These are phyloP conservation scores for Bursaphelenchus okinawaensis DNA, from an alignment of 2,888 invertebrate genomes.

Conservation along the genomic window DNA sequence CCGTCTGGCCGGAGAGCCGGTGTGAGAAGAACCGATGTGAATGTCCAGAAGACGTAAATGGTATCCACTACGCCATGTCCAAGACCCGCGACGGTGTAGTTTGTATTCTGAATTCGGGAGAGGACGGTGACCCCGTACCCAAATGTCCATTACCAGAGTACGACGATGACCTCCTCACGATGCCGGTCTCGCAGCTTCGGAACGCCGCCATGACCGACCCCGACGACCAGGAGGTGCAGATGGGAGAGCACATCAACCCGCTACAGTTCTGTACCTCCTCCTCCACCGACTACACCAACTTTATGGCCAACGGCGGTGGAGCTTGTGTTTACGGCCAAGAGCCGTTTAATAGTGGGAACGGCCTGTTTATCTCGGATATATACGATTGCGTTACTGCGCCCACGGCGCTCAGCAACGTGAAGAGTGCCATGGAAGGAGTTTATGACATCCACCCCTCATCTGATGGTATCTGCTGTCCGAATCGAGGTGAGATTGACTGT, in stretches of 20 bases:
- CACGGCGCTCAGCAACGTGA: conserved; percentile 51
- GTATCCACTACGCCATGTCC: conserved; percentile 54
- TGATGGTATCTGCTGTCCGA: conserved; percentile 56
- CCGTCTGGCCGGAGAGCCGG: conserved; percentile 54
- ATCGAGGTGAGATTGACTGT: conserved; percentile 34
- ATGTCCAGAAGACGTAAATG: conserved; percentile 56
- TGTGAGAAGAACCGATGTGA: conserved; percentile 56
- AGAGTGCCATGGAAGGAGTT: conserved; percentile 55
- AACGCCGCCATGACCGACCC: conserved; percentile 57
- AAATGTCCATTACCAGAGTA: conserved; percentile 49
- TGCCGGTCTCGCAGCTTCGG: conserved; percentile 55
- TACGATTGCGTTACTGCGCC: conserved; percentile 52
- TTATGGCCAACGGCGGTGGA: conserved; percentile 51
- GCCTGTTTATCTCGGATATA: conserved; percentile 53
- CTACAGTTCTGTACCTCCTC: conserved; percentile 53
- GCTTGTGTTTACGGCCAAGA: conserved; percentile 39
- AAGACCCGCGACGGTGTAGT: conserved; percentile 55
- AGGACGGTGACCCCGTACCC: conserved; percentile 53
- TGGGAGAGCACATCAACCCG: conserved; percentile 56
- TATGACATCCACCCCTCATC: conserved; percentile 51
- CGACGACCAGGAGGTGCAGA: conserved; percentile 53
- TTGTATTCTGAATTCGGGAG: conserved; percentile 54
- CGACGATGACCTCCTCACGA: conserved; percentile 54
- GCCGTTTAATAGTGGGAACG: conserved; percentile 40
- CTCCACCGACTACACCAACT: conserved; percentile 52